Conservation (phyloP, 53 echinoderm and acorn worm genomes). For the Paracentrotus lividus region DNA sequence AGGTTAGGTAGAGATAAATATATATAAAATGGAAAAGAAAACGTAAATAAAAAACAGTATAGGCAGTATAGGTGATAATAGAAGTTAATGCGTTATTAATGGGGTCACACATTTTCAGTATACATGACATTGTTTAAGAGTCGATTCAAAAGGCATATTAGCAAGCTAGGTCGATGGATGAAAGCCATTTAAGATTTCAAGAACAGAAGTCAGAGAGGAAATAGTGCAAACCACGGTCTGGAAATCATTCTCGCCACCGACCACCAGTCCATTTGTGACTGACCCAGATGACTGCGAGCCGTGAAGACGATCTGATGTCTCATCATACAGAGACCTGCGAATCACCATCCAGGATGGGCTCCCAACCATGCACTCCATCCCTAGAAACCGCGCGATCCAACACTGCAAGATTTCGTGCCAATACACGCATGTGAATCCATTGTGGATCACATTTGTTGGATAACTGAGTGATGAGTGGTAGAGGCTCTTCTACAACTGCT, state of each 20-base stretch:
- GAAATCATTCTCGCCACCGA: constrained; percentile 23
- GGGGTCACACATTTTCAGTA: background rate
- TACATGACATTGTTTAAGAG: background rate
- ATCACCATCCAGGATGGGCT: background rate
- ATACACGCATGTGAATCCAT: background rate
- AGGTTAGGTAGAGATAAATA: background rate
- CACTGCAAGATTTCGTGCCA: background rate
- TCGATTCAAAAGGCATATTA: background rate
- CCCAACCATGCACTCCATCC: background rate
- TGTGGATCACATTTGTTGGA: background rate
- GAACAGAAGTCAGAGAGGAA: constrained; percentile 19
- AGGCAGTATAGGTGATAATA: background rate
- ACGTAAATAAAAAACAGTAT: background rate
- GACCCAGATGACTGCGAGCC: constrained; percentile 53
- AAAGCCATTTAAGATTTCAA: background rate
- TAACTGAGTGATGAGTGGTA: background rate
- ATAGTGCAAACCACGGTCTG: constrained; percentile 41
- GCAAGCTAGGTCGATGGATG: background rate
- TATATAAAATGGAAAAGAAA: background rate
- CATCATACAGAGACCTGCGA: background rate
- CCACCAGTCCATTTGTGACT: constrained; percentile 23
- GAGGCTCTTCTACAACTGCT: background rate
- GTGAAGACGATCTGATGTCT: constrained; percentile 31
- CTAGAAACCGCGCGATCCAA: background rate
- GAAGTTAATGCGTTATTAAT: no score